Percentiles rank a stretch among this genome's conserved stretches.
Evolutionary conservation across 2,113 vertebrate genomes (phyloP).

Genomic region (Thermophis baileyi): DNA sequence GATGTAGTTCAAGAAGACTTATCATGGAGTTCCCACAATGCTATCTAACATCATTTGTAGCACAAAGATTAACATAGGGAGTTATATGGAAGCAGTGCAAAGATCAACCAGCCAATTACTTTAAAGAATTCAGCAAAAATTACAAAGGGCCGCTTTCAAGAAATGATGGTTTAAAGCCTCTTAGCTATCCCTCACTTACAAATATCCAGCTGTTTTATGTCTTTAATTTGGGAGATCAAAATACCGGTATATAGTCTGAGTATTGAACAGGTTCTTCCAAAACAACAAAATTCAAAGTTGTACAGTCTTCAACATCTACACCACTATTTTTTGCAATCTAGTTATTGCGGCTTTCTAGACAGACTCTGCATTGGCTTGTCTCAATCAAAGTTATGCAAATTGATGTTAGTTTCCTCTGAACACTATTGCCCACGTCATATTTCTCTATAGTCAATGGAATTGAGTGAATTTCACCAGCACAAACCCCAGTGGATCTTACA

Average conservation of each 20-base stretch:
- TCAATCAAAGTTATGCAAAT: background rate
- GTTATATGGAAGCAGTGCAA: fast-evolving
- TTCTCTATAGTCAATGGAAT: conserved; percentile 11
- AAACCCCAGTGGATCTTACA: conserved; percentile 7
- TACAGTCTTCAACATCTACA: background rate
- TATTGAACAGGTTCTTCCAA: background rate
- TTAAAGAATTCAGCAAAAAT: fast-evolving
- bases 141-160: fast-evolving
- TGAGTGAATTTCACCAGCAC: background rate
- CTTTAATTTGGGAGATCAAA: background rate
- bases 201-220: background rate
- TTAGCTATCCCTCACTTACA: background rate
- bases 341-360: background rate
- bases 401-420: conserved; percentile 9
- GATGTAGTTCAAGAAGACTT: background rate
- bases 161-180: background rate
- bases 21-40: background rate
- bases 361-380: background rate
- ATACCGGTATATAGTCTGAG: background rate
- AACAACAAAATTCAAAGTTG: background rate
- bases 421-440: background rate
- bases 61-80: background rate
- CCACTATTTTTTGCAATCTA: background rate
- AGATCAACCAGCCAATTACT: background rate
- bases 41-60: fast-evolving